Evolutionary conservation across 2,888 invertebrate genomes (phyloP), one percentile per base, ranked within the genome.

Genomic region (Folsomia candida): DNA sequence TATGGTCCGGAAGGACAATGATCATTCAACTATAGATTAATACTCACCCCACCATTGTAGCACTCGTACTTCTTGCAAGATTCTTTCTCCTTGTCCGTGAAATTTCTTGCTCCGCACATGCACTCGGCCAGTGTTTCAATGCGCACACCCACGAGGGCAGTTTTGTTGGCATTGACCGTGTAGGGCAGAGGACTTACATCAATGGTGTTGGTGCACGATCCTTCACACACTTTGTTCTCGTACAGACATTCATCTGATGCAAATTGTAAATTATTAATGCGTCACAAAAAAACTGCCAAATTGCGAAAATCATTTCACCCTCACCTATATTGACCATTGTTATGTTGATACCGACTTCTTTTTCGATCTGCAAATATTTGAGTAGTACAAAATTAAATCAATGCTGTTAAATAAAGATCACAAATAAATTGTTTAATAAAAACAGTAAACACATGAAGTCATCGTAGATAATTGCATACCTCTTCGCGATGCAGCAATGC

Each of bases 41-140:
- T n/a, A n/a, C n/a, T n/a, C n/a, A n/a, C n/a, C n/a, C 99, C 99
- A 26, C 96, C 96, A 84, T 99, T 99, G 82, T 93, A 92, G 82
- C 98, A 98, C 14, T 93, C 92, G 67, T 90, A 93, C 77, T 89
- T 91, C 69, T 92, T 88, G 82, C 98, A 98, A 2, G 93, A 90
- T 84, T 93, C 92, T 67, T 91, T 89, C 82, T 93, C 92, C 76
- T 91, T 90, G 82, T 93, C 92, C 74, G 91, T 90, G 84, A 97
- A 97, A 83, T 95, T 94, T 68, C 96, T 87, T 0, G 96, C 94
- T 4, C 94, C 94, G 82, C 97, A 97, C 20, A 93, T 93, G 81
- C 97, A 97, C 82, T 94, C 93, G 0, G 96, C 92, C 76, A 93
- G 86, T 0, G 96, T 92, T 82, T 93, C 94, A 0, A 97, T 94